Percentiles rank a stretch among this genome's conserved stretches.
These are phyloP conservation scores for Eilema griseolum DNA, from an alignment of 2,888 invertebrate genomes.

Conservation along the genomic window DNA sequence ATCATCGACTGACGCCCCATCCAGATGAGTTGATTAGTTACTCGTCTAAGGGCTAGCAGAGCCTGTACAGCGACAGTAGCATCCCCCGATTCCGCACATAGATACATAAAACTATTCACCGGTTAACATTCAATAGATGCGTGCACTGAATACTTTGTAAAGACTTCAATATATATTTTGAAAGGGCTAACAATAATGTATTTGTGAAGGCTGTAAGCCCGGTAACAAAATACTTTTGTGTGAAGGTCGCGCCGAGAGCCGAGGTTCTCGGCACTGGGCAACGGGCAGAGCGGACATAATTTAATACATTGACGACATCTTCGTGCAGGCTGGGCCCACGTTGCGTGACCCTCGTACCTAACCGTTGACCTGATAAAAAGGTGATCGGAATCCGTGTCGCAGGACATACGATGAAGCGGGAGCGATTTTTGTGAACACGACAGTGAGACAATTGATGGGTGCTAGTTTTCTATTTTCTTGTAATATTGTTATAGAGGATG, in stretches of 20 bases:
- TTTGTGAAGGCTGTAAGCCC: slow-evolving; percentile 7
- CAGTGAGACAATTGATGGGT: not conserved
- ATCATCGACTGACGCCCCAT: too few species aligned
- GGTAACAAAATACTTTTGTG: slow-evolving; percentile 24
- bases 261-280: slow-evolving; percentile 14
- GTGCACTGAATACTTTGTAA: slow-evolving; percentile 4
- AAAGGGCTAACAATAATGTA: slow-evolving; percentile 10
- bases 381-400: slow-evolving; percentile 46
- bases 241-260: slow-evolving; percentile 12
- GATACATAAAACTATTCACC: not conserved
- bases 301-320: slow-evolving; percentile 59
- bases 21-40: too few species aligned
- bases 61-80: too few species aligned
- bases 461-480: not conserved
- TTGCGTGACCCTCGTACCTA: slow-evolving; percentile 70
- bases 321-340: slow-evolving; percentile 56
- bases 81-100: not conserved
- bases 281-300: slow-evolving; percentile 53
- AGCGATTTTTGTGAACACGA: not conserved
- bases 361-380: slow-evolving; percentile 78
- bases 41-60: too few species aligned
- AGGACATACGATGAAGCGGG: slow-evolving; percentile 29
- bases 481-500: too few species aligned
- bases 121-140: not conserved
- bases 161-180: not conserved